phyloP scores from a whole-genome alignment of 1,140 invertebrate species.

The Ctenoplectra terminalis region DNA sequence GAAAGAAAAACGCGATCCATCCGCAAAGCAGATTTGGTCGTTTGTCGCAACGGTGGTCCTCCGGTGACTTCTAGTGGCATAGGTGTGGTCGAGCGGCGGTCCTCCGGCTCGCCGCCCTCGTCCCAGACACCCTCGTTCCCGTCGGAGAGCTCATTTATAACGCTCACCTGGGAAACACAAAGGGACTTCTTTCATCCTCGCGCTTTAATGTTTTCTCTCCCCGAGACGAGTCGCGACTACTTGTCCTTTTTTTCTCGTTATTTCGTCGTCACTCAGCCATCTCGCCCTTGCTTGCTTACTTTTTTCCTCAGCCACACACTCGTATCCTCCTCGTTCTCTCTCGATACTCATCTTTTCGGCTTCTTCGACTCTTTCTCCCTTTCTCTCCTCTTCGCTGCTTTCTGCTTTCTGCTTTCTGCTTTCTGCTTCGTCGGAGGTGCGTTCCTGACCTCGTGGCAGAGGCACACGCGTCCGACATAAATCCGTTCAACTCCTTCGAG shows the following conservation, averaged over 20 bases:
- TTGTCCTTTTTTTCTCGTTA: conserved; percentile 66
- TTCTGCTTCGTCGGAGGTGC: not conserved
- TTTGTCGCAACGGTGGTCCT: conserved; percentile 74
- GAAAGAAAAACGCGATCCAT: conserved; percentile 34
- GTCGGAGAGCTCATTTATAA: conserved; percentile 80
- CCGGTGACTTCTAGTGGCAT: conserved; percentile 74
- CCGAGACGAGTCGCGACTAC: conserved; percentile 38
- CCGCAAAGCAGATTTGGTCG: conserved; percentile 69
- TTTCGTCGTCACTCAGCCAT: conserved; percentile 51
- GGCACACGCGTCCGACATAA: conserved; percentile 14
- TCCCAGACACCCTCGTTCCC: conserved; percentile 51
- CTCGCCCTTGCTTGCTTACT: not conserved
- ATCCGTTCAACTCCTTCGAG: conserved; percentile 7
- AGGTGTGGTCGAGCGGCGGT: conserved; percentile 75
- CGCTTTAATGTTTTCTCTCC: conserved; percentile 70
- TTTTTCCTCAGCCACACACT: conserved; percentile 15
- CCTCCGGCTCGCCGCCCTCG: conserved; percentile 42
- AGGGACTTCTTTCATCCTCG: conserved; percentile 76
- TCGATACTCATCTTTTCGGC: conserved; percentile 18
- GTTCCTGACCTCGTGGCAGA: not conserved
- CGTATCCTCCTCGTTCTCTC: conserved; percentile 27
- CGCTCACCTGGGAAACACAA: conserved; percentile 81
- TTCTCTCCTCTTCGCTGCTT: not conserved
- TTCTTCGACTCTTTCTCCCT: not conserved
- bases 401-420: not conserved